A percentile compares a stretch with the other conserved stretches of the same genome.
phyloP scores from a whole-genome alignment of 2,797 vertebrate species.

The Synanceia verrucosa region DNA sequence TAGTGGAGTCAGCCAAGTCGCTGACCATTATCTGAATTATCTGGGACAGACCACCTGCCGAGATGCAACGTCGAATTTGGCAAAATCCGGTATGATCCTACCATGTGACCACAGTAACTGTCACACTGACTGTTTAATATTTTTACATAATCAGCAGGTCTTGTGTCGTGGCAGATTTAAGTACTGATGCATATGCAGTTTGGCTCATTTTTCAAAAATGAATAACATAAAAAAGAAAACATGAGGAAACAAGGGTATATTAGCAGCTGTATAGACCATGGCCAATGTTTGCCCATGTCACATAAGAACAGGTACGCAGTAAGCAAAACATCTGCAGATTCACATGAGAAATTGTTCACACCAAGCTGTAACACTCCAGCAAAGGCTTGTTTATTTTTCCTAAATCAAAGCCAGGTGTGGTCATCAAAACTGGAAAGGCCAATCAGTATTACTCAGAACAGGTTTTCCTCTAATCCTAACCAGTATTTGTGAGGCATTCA shows the following conservation, averaged over 20 bases:
- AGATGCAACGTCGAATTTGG: too few species aligned
- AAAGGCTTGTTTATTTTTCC: slow-evolving; percentile 6
- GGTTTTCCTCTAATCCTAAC: slow-evolving; percentile 19
- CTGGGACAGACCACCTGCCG: too few species aligned
- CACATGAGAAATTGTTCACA: slow-evolving; percentile 2
- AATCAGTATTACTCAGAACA: slow-evolving; percentile 21
- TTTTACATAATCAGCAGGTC: neutral
- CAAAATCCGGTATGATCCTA: too few species aligned
- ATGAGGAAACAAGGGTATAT: rapidly evolving
- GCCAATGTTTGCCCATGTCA: neutral
- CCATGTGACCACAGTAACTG: too few species aligned
- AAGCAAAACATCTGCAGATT: slow-evolving; percentile 10
- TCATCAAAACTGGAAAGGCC: slow-evolving; percentile 24
- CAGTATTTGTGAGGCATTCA: slow-evolving; percentile 35
- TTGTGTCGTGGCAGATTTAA: neutral
- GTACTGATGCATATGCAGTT: neutral
- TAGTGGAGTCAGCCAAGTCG: too few species aligned
- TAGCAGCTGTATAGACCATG: neutral
- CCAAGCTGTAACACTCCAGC: slow-evolving; percentile 38
- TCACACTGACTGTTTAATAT: too few species aligned
- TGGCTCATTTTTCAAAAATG: neutral
- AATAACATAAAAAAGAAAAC: neutral
- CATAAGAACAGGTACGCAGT: slow-evolving; percentile 1
- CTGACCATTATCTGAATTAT: too few species aligned
- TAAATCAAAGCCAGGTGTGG: slow-evolving; percentile 44